Percentiles rank a stretch among this genome's conserved stretches.
Conservation (phyloP, 92 coral and sea anemone genomes). For the Micromussa lordhowensis region DNA sequence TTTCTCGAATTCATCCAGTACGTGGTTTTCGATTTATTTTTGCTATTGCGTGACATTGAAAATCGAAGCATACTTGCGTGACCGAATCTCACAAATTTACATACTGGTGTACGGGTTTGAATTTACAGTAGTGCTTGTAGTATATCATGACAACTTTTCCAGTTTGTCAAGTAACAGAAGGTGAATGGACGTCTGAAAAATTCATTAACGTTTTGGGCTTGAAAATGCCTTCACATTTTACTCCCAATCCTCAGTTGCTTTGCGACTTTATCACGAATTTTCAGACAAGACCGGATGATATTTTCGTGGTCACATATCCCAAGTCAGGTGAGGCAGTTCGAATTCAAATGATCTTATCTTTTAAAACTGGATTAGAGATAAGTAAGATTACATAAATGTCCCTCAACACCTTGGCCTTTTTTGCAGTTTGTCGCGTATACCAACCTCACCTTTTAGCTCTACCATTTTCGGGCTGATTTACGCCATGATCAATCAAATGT, state of each 20-base stretch:
- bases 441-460: no score
- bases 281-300: constrained; percentile 24
- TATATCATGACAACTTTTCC: background rate
- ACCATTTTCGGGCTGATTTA: no score
- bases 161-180: background rate
- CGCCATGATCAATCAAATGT: no score
- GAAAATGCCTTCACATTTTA: background rate
- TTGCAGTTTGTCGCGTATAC: no score
- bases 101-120: no score
- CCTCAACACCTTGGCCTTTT: no score
- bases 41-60: no score
- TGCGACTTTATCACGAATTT: background rate
- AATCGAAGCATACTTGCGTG: no score
- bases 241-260: background rate
- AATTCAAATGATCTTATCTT: background rate
- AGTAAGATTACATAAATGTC: background rate
- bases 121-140: background rate
- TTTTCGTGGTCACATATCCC: constrained; percentile 42
- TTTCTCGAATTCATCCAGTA: no score
- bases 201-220: background rate
- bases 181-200: constrained; percentile 2
- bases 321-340: constrained; percentile 20
- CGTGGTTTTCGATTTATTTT: no score
- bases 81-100: no score
- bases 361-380: background rate